Evolutionary conservation across 2,797 vertebrate species (phyloP).

Genomic region (Furcifer pardalis): DNA sequence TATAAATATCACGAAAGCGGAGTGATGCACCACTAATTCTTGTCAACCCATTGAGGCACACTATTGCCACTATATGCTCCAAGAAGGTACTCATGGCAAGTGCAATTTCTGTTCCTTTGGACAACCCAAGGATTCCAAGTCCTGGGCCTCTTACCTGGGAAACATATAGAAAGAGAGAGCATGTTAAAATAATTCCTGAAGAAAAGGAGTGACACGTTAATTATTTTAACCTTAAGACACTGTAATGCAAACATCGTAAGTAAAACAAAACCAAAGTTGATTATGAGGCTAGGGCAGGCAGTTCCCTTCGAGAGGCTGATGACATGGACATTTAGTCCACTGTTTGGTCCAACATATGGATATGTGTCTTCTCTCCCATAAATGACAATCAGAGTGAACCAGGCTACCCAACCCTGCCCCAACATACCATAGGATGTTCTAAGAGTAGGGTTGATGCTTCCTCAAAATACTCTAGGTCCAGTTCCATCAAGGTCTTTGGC

Average conservation of each 20-base stretch:
- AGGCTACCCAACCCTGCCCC: too few relatives aligned
- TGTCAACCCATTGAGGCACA: slow-evolving; percentile 80
- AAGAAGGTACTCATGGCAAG: slow-evolving; percentile 81
- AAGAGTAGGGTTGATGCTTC: slow-evolving; percentile 62
- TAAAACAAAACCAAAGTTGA: not conserved
- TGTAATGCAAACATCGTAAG: too few relatives aligned
- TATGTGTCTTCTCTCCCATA: too few relatives aligned
- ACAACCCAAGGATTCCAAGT: slow-evolving; percentile 80
- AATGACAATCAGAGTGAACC: too few relatives aligned
- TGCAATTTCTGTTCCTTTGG: slow-evolving; percentile 79
- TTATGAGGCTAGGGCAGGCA: not conserved
- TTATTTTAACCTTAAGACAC: not conserved
- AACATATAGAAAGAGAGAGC: fast-evolving
- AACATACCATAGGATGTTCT: slow-evolving; percentile 65
- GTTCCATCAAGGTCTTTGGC: slow-evolving; percentile 37
- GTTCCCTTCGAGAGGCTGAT: too few relatives aligned
- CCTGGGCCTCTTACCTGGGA: slow-evolving; percentile 79
- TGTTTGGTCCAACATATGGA: too few relatives aligned
- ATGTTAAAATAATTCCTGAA: not conserved
- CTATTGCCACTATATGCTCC: slow-evolving; percentile 77
- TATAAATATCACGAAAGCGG: slow-evolving; percentile 60
- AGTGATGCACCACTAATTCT: slow-evolving; percentile 69
- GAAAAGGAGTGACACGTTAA: too few relatives aligned
- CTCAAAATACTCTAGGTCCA: slow-evolving; percentile 69
- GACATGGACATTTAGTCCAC: too few relatives aligned